Evolutionary conservation across 2,113 vertebrate genomes (phyloP).

Genomic region (Gallinago paraguaiae): DNA sequence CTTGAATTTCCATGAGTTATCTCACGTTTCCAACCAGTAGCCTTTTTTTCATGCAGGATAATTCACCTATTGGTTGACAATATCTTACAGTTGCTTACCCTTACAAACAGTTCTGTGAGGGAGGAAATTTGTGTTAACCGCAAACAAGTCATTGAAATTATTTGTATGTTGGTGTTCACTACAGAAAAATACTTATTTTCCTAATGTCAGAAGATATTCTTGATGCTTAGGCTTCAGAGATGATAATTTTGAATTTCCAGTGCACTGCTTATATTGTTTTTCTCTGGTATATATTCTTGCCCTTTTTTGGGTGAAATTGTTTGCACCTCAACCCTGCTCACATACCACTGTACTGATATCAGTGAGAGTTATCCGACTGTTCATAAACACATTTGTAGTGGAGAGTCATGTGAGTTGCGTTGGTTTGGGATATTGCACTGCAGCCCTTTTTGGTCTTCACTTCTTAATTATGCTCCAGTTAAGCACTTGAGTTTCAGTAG

Average conservation of each 20-base stretch:
- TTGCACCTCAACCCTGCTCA: neutral
- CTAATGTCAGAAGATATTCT: neutral
- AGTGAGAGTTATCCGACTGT: accelerated
- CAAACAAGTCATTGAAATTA: neutral
- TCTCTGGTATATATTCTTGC: accelerated
- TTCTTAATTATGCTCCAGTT: neutral
- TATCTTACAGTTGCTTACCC: neutral
- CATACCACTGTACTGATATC: accelerated
- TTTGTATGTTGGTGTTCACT: neutral
- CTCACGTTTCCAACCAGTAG: neutral
- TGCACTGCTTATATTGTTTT: neutral
- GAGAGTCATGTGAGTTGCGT: accelerated
- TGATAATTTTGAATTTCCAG: neutral
- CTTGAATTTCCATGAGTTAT: neutral
- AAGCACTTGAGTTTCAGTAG: neutral
- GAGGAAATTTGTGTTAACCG: neutral
- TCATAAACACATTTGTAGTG: accelerated
- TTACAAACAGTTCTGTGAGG: neutral
- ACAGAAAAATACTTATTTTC: neutral
- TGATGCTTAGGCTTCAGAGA: neutral
- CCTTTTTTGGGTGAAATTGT: neutral
- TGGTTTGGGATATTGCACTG: neutral
- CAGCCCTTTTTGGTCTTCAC: neutral
- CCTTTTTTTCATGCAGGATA: neutral
- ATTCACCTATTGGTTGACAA: neutral